Conservation (phyloP, 2,888 invertebrate genomes). For the Carpatolechia fugitivella region DNA sequence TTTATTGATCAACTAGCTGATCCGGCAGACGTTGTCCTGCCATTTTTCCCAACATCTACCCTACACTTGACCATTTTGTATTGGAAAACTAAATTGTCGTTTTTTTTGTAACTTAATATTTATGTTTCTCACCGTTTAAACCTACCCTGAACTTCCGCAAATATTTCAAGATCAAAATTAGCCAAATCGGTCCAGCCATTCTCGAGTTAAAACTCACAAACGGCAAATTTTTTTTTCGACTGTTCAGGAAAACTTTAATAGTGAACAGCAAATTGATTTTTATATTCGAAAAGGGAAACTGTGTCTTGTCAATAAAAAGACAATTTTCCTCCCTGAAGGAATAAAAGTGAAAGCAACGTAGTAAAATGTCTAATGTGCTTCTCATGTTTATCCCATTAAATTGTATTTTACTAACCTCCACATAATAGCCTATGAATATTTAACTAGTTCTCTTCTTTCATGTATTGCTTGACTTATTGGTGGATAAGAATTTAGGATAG, state of each 20-base stretch:
- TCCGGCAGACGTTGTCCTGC: too few species aligned
- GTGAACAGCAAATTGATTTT: too few species aligned
- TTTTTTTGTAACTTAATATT: not conserved
- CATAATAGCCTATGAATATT: slow-evolving; percentile 53
- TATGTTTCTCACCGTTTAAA: too few species aligned
- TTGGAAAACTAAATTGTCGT: not conserved
- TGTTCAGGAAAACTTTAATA: too few species aligned
- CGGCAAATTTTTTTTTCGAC: not conserved
- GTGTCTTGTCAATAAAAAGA: slow-evolving; percentile 57
- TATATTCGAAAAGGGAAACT: slow-evolving; percentile 49
- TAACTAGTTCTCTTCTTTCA: slow-evolving; percentile 25
- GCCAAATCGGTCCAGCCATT: too few species aligned
- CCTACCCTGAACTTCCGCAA: too few species aligned
- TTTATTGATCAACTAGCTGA: too few species aligned
- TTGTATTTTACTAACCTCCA: slow-evolving; percentile 45
- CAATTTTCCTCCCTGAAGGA: slow-evolving; percentile 37
- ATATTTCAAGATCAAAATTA: too few species aligned
- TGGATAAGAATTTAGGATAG: too few species aligned
- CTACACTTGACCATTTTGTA: too few species aligned
- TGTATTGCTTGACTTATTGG: not conserved
- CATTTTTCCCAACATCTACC: too few species aligned
- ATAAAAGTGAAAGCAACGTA: slow-evolving; percentile 27
- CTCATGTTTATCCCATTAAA: slow-evolving; percentile 47
- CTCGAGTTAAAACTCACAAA: not conserved
- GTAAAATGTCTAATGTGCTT: slow-evolving; percentile 43